Percentiles rank a stretch among this genome's conserved stretches.
Conservation (phyloP, 2,888 invertebrate genomes). For the Hofmannophila pseudospretella region DNA sequence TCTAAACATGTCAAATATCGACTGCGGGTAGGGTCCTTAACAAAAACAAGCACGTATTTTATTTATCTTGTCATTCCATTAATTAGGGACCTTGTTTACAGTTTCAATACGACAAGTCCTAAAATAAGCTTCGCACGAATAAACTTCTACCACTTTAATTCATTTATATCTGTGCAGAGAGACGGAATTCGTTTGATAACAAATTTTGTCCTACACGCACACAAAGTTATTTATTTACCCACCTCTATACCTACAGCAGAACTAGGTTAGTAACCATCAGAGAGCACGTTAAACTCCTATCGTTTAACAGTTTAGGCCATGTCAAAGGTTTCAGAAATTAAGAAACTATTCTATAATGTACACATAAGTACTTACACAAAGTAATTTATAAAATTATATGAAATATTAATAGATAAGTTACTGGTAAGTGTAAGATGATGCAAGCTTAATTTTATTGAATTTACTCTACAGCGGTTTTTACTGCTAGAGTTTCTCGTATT, state of each 20-base stretch:
- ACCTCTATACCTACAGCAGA: too few relatives aligned
- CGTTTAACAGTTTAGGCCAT: too few relatives aligned
- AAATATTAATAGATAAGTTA: too few relatives aligned
- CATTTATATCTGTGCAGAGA: conserved; percentile 40
- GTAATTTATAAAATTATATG: too few relatives aligned
- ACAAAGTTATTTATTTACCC: conserved; percentile 8
- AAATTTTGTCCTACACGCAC: conserved; percentile 19
- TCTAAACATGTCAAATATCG: conserved; percentile 20
- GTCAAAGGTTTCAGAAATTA: too few relatives aligned
- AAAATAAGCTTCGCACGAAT: conserved; percentile 49
- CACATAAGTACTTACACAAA: too few relatives aligned
- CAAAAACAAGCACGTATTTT: conserved; percentile 42
- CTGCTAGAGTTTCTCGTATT: conserved; percentile 13
- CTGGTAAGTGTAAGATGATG: too few relatives aligned
- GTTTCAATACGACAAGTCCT: conserved; percentile 50
- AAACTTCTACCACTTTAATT: conserved; percentile 55
- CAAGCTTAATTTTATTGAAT: too few relatives aligned
- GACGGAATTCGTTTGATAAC: conserved; percentile 34
- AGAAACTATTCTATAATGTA: too few relatives aligned
- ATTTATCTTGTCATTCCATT: conserved; percentile 53
- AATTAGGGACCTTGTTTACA: conserved; percentile 57
- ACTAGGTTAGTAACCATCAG: too few relatives aligned
- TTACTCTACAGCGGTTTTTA: too few relatives aligned
- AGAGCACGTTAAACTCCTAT: too few relatives aligned
- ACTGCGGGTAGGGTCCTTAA: conserved; percentile 24